phyloP scores from a whole-genome alignment of 2,888 invertebrate species.

The Cephus pygmeus region DNA sequence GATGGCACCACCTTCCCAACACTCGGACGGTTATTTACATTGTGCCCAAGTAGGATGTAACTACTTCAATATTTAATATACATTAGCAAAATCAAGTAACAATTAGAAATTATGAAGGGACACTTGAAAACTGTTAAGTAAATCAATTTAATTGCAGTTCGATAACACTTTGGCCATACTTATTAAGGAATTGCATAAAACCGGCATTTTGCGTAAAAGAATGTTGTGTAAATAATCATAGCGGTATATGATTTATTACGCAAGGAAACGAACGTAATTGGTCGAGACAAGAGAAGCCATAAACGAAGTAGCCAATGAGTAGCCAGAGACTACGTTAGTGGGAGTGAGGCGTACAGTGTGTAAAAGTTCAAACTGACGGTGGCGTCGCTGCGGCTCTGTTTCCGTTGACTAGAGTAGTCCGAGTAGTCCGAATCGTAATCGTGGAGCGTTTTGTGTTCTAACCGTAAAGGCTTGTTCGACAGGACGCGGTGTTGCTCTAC shows the following conservation, averaged over 20 bases:
- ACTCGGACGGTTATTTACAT: background rate
- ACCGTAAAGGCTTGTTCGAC: constrained; percentile 4
- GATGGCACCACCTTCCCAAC: background rate
- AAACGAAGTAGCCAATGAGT: background rate
- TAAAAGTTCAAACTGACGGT: background rate
- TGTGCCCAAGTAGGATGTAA: background rate
- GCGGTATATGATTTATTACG: background rate
- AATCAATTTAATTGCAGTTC: background rate
- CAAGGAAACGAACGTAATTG: background rate
- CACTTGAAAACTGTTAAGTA: background rate
- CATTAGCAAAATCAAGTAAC: background rate
- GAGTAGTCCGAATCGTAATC: constrained; percentile 17
- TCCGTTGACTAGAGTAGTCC: constrained; percentile 41
- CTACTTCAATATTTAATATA: background rate
- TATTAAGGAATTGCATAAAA: background rate
- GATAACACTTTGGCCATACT: background rate
- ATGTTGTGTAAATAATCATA: background rate
- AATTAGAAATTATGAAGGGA: background rate
- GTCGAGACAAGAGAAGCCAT: background rate
- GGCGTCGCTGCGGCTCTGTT: constrained; percentile 19
- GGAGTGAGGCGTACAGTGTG: no score
- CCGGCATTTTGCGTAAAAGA: background rate
- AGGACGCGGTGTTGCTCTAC: constrained; percentile 18
- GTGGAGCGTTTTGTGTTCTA: constrained; percentile 22
- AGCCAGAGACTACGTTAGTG: background rate